phyloP scores from a whole-genome alignment of 2,113 vertebrate species.

The Bubo scandiacus region DNA sequence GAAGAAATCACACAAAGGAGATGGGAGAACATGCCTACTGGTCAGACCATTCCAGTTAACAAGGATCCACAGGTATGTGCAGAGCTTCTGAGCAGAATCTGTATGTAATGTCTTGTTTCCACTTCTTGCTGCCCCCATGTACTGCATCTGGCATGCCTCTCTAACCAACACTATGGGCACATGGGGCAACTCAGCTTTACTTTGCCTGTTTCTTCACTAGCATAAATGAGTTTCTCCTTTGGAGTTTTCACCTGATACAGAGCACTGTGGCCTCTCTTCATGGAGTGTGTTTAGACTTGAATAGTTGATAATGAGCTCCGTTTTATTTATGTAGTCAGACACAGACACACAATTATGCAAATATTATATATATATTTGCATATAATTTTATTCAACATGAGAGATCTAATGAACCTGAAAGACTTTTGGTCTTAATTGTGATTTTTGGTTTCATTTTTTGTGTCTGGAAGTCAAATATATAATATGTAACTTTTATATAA shows the following conservation, averaged over 20 bases:
- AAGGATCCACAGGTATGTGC: slow-evolving; percentile 78
- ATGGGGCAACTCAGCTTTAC: neutral
- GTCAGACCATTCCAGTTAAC: slow-evolving; percentile 80
- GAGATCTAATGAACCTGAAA: neutral
- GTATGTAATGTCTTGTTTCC: neutral
- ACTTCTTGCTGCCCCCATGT: neutral
- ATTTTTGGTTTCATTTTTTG: neutral
- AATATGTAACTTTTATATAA: neutral
- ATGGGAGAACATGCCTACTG: slow-evolving; percentile 87
- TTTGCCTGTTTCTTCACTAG: neutral
- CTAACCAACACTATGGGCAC: neutral
- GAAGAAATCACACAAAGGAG: slow-evolving; percentile 93
- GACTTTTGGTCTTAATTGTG: neutral
- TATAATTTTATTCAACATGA: neutral
- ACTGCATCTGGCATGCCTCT: neutral
- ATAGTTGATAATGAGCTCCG: neutral
- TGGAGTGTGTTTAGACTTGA: neutral
- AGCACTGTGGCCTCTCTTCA: neutral
- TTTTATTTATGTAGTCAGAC: neutral
- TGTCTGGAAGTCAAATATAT: neutral
- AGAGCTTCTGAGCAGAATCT: neutral
- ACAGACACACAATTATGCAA: neutral
- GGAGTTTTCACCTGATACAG: neutral
- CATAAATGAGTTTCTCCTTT: neutral
- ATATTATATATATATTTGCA: neutral